Base-by-base conservation (phyloP, 2,888 invertebrate genomes). In the Drosophila tanythrix region DNA sequence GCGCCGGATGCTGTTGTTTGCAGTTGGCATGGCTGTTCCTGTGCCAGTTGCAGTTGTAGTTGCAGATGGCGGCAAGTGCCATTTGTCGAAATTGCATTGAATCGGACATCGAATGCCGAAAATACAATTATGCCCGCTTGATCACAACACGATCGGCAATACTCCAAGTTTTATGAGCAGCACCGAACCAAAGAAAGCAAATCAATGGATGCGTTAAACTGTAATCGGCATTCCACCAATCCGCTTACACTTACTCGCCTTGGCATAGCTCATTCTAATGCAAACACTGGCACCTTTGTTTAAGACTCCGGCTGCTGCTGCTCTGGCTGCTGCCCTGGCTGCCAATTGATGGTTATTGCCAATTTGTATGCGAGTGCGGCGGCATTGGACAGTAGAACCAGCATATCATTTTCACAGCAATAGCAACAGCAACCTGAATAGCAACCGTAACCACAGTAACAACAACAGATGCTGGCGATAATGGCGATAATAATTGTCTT, bases 401-500 rank as follows among this genome's bases (percentile, higher is more conserved):
- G 84, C 84, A 85, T 87, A 85, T 85, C 85, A 85, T 89, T 85
- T 85, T 73, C 81, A 68, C 64, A 60, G 55, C 11, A 25, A 56
- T 62, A 66, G 60, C 11, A 25, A 56, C 65, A 66, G 60, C 78
- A 63, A 27, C 48, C 57, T 33, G 61, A 40, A 56, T 48, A 68
- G 36, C 64, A 60, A 36, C 51, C 18, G 33, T 36, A 48, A 64
- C 75, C 74, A 59, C 74, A 81, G 13, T 29, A 35, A 67, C 68
- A 56, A 68, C 76, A 74, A 74, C 82, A 67, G 87, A 88, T 87
- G 88, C 83, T 82, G 87, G 83, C 88, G 87, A 87, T 90, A 87
- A 87, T 87, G 79, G 88, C 88, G 87, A 87, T 87, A 87, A 90
- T 87, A 87, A 87, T 87, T 87, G 90, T 87, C 90, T 88, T 87